Conservation (phyloP, 2,888 invertebrate genomes). For the Clunio marinus region DNA sequence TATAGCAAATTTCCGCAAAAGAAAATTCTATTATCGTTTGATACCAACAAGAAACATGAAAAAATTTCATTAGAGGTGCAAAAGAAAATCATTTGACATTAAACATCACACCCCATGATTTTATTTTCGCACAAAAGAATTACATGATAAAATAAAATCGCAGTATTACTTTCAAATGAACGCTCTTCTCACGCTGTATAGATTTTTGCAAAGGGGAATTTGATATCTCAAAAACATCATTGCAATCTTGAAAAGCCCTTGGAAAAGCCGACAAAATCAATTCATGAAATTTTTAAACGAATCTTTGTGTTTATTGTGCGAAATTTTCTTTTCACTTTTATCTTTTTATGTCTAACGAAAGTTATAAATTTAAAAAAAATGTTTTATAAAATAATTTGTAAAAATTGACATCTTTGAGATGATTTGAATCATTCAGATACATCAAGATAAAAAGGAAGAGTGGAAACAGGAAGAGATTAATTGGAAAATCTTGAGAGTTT, state of each 20-base stretch:
- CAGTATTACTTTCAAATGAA: conserved; percentile 30
- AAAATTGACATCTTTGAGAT: too few species aligned
- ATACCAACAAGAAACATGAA: not conserved
- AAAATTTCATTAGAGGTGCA: conserved; percentile 16
- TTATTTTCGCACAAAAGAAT: not conserved
- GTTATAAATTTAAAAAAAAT: too few species aligned
- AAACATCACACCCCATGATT: not conserved
- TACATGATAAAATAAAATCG: too few species aligned
- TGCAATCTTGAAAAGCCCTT: too few species aligned
- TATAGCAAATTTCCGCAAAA: conserved; percentile 6
- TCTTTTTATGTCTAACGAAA: too few species aligned
- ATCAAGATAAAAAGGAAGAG: not conserved
- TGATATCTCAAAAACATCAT: too few species aligned
- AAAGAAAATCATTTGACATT: not conserved
- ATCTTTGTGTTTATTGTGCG: too few species aligned
- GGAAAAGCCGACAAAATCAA: conserved; percentile 32
- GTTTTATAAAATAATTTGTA: too few species aligned
- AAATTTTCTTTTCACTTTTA: too few species aligned
- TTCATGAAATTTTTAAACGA: conserved; percentile 34
- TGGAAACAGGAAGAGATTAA: too few species aligned
- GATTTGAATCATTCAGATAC: too few species aligned
- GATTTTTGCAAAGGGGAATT: not conserved
- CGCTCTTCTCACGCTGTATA: conserved; percentile 7
- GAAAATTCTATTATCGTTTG: not conserved
- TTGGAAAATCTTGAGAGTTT: too few species aligned